Conservation (phyloP, 1,140 invertebrate species). For the Diachasma alloeum region DNA sequence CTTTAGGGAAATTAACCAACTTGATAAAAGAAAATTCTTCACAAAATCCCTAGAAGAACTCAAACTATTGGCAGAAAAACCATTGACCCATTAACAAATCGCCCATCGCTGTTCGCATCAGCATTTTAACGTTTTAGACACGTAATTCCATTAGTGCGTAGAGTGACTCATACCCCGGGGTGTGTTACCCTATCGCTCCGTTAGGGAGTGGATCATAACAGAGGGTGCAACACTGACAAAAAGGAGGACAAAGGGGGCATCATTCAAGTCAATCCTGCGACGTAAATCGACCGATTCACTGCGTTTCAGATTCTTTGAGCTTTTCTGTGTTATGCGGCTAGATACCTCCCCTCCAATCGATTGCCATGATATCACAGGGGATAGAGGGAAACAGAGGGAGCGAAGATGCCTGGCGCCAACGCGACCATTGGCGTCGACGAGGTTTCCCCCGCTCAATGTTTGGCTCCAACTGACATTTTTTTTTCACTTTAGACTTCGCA, state of each 20-base stretch:
- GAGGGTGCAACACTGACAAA: not conserved
- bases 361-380: conserved; percentile 13
- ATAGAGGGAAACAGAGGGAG: not conserved
- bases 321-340: not conserved
- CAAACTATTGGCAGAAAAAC: not conserved
- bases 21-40: no score
- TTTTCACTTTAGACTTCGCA: not conserved
- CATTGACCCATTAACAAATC: not conserved
- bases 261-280: not conserved
- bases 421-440: conserved; percentile 39
- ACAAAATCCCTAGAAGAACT: no score
- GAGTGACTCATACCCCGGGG: conserved; percentile 14
- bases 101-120: not conserved
- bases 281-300: not conserved
- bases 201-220: not conserved
- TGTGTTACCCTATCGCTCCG: not conserved
- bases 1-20: not conserved
- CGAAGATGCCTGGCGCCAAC: conserved; percentile 38
- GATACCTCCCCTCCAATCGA: not conserved
- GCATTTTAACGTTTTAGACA: not conserved
- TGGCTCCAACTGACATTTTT: not conserved
- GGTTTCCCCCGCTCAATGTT: conserved; percentile 30
- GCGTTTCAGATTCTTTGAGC: not conserved
- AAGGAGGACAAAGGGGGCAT: not conserved
- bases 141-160: conserved; percentile 22